A percentile compares a stretch with the other conserved stretches of the same genome.
These are phyloP conservation scores for Sebastes trivittatus DNA, from an alignment of 2,797 vertebrate species.

Conservation along the genomic window DNA sequence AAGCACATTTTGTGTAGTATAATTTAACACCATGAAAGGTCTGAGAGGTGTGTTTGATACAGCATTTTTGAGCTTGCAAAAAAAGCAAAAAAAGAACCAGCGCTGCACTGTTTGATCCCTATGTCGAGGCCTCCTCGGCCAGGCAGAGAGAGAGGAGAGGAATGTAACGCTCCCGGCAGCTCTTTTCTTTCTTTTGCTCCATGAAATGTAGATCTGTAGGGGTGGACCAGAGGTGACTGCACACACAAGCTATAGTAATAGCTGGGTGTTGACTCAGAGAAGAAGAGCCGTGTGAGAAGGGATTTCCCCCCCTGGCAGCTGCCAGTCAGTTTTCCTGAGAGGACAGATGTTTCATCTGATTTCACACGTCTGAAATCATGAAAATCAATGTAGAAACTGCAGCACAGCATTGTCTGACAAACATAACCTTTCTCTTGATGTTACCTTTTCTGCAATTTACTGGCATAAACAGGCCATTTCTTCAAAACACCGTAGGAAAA, in stretches of 20 bases:
- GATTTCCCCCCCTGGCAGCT: neutral
- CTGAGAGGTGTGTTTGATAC: neutral
- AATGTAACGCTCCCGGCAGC: neutral
- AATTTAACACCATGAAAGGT: slow-evolving; percentile 7
- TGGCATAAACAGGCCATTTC: neutral
- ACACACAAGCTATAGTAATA: slow-evolving; percentile 12
- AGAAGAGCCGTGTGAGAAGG: neutral
- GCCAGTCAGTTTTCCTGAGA: slow-evolving; percentile 2
- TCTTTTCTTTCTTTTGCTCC: neutral
- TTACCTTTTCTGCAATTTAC: neutral
- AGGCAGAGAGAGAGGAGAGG: neutral
- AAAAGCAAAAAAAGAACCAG: slow-evolving; percentile 4
- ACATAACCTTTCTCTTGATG: neutral
- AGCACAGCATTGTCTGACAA: neutral
- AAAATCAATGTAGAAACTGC: neutral
- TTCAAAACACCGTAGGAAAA: neutral
- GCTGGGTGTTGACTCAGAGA: slow-evolving; percentile 1
- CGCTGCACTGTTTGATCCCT: neutral
- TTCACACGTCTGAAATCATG: neutral
- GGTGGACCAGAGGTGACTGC: slow-evolving; percentile 13
- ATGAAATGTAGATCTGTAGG: slow-evolving; percentile 11
- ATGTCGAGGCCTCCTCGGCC: neutral
- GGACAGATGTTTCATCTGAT: slow-evolving; percentile 3
- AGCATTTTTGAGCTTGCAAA: neutral
- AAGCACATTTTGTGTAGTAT: neutral